Conservation (phyloP, 1,140 invertebrate species). For the Macrostomum lignano region DNA sequence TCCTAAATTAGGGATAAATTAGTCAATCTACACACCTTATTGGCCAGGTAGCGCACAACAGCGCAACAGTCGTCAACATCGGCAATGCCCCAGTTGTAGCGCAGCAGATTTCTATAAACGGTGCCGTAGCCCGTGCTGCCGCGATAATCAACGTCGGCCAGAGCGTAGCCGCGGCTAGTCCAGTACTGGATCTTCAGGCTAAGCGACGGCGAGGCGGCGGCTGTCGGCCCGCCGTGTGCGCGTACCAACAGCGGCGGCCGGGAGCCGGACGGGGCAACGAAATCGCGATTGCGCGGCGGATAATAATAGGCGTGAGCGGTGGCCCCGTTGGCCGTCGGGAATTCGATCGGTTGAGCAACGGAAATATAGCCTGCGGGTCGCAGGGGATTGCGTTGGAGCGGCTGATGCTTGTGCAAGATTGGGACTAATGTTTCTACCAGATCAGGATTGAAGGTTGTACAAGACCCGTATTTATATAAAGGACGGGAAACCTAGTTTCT, state of each 20-base stretch:
- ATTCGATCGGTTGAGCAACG: too few relatives aligned
- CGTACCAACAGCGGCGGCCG: conserved; percentile 21
- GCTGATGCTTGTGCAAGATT: too few relatives aligned
- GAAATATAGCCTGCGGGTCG: too few relatives aligned
- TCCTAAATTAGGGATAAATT: too few relatives aligned
- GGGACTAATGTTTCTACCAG: too few relatives aligned
- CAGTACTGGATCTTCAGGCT: conserved; percentile 25
- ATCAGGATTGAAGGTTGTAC: too few relatives aligned
- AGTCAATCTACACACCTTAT: too few relatives aligned
- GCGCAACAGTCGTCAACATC: conserved; percentile 23
- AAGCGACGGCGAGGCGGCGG: conserved; percentile 11
- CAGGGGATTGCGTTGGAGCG: too few relatives aligned
- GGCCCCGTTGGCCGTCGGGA: conserved; percentile 8
- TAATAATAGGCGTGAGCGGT: conserved; percentile 18
- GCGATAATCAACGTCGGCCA: conserved; percentile 26
- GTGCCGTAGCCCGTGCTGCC: conserved; percentile 25
- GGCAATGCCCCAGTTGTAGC: conserved; percentile 21
- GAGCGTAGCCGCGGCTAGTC: conserved; percentile 24
- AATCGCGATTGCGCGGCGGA: conserved; percentile 20
- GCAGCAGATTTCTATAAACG: conserved; percentile 15
- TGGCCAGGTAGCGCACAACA: conserved; percentile 17
- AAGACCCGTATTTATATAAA: too few relatives aligned
- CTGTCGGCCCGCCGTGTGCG: conserved; percentile 25
- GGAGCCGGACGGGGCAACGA: conserved; percentile 10
- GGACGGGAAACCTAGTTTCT: too few relatives aligned